These are phyloP conservation scores for Formica aserva DNA, from an alignment of 2,888 invertebrate genomes.

Conservation along the genomic window DNA sequence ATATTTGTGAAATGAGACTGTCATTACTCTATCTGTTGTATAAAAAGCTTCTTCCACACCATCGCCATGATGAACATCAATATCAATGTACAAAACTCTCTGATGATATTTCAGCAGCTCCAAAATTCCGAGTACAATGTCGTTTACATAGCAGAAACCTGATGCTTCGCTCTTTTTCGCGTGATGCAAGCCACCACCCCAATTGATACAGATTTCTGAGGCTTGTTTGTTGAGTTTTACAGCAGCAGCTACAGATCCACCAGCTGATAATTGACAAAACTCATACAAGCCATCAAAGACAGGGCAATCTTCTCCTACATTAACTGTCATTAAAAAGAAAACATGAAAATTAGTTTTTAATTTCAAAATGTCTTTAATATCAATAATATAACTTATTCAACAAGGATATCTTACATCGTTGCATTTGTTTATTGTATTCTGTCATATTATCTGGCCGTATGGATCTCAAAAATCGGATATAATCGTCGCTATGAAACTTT, in stretches of 20 bases:
- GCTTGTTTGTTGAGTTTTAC: slow-evolving; percentile 99
- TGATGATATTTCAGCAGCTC: slow-evolving; percentile 98
- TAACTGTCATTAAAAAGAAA: slow-evolving; percentile 87
- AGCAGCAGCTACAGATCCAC: slow-evolving; percentile 99
- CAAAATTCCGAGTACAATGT: slow-evolving; percentile 98
- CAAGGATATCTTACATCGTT: slow-evolving; percentile 91
- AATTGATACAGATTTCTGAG: slow-evolving; percentile 99
- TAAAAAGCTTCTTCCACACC: slow-evolving; percentile 99
- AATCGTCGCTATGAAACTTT: slow-evolving; percentile 99
- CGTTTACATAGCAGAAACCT: slow-evolving; percentile 99
- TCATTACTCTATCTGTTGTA: slow-evolving; percentile 99
- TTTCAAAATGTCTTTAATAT: neutral
- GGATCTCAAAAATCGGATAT: slow-evolving; percentile 97
- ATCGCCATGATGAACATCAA: slow-evolving; percentile 99
- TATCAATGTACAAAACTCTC: slow-evolving; percentile 98
- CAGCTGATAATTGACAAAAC: slow-evolving; percentile 99
- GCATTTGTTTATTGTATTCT: slow-evolving; percentile 99
- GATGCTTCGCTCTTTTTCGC: slow-evolving; percentile 99
- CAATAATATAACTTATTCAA: neutral
- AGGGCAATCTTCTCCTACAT: slow-evolving; percentile 99
- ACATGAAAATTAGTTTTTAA: neutral
- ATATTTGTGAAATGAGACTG: slow-evolving; percentile 99
- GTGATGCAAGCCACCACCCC: slow-evolving; percentile 99
- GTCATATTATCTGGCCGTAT: slow-evolving; percentile 99
- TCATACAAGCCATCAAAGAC: slow-evolving; percentile 99